Evolutionary conservation across 2,797 vertebrate species (phyloP).

Genomic region (Sebastes cheni): DNA sequence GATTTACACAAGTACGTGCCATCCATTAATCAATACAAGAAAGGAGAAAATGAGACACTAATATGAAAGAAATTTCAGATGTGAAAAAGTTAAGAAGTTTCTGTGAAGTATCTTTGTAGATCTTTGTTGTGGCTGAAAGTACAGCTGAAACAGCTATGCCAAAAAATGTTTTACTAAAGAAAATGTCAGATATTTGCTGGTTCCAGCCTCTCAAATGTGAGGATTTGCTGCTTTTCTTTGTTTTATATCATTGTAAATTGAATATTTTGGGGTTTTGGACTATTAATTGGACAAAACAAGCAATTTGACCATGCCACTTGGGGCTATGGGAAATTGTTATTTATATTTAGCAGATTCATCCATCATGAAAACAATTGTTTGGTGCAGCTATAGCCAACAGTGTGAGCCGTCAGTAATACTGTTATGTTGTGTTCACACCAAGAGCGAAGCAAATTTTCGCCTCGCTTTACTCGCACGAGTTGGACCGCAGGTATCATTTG

Average conservation of each 20-base stretch:
- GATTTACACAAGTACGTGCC: slow-evolving; percentile 1
- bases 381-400: not conserved
- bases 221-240: not conserved
- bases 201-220: not conserved
- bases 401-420: not conserved
- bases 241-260: not conserved
- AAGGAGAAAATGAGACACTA: not conserved
- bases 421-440: too few relatives aligned
- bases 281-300: not conserved
- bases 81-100: not conserved
- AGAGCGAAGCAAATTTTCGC: too few relatives aligned
- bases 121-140: not conserved
- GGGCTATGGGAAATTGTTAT: not conserved
- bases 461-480: too few relatives aligned
- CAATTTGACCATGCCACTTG: not conserved
- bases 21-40: not conserved
- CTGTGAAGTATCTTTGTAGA: not conserved
- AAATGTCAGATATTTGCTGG: not conserved
- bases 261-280: not conserved
- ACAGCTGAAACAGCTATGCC: not conserved
- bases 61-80: not conserved
- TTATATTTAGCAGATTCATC: not conserved
- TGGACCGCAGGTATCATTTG: too few relatives aligned
- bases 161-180: not conserved
- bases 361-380: not conserved